Evolutionary conservation across 2,888 invertebrate genomes (phyloP), one percentile per base, ranked within the genome.

Genomic region (Neocrepidodera transversa): DNA sequence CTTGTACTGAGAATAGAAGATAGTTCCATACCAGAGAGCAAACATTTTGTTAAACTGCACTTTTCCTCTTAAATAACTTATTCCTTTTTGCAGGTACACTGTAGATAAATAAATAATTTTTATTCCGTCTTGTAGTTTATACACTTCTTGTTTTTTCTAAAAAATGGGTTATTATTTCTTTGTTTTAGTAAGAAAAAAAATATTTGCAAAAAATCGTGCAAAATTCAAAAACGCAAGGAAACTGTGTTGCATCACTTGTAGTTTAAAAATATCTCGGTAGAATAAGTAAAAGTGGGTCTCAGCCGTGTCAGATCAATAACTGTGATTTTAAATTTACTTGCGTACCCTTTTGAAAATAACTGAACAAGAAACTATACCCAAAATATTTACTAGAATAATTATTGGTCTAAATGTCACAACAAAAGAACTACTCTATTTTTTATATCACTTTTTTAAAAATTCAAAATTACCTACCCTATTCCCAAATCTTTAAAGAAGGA

Each of bases 1-100:
- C 80, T 74, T 74, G 72, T 79, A 77, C 71, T 79, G 78, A 65
- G 74, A 79, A 73, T 77, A 80, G 48, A 77, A 75, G 56, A 79
- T 68, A 59, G 76, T 70, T 43, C 79, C 70, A 67, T 81, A 79
- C 80, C 80, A 80, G 18, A 80, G 69, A 38, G 79, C 74, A 69
- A 80, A 79, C 79, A 80, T 80, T 63, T 65, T 69, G 45, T 58
- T 53, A 60, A 57, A 20, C 11, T 45, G 14, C 13, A 23, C 23
- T 26, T 48, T 32, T 42, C 38, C 40, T 42, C 13, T 42, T 20
- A 13, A 42, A 42, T 23, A 42, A 42, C 11, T 5, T 42, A 8
- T 18, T 42, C 42, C 42, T 42, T 5, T 42, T 42, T 11, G 23
- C 42, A 42, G 42, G 42, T 42, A 42, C 42, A 42, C 18, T 42